Evolutionary conservation across 2,888 invertebrate species (phyloP).

Genomic region (Pseudococcus jackbeardsleyi): DNA sequence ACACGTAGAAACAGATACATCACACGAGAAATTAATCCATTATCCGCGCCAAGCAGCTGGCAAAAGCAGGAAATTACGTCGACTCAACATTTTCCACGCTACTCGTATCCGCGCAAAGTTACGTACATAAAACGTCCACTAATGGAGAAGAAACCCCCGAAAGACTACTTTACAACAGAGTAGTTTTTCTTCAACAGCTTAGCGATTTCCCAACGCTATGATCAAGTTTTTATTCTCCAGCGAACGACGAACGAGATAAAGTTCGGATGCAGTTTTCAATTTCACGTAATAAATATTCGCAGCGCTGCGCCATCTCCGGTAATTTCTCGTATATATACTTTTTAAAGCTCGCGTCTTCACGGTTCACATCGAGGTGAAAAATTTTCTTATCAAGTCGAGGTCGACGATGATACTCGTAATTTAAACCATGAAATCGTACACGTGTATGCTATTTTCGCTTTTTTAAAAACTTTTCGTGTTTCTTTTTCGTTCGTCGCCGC

Average conservation of each 20-base stretch:
- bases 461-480: slow-evolving; percentile 14
- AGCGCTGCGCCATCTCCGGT: background rate
- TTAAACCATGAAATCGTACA: slow-evolving; percentile 28
- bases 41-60: background rate
- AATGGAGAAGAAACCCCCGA: slow-evolving; percentile 5
- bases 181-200: slow-evolving; percentile 32
- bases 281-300: slow-evolving; percentile 27
- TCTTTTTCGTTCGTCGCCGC: background rate
- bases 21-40: background rate
- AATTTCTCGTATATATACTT: background rate
- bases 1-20: background rate
- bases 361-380: background rate
- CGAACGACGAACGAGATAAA: background rate
- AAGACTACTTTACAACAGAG: background rate
- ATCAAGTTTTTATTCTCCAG: slow-evolving; percentile 32
- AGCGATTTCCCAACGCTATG: slow-evolving; percentile 20
- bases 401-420: slow-evolving; percentile 14
- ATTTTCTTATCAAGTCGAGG: background rate
- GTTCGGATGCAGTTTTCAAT: slow-evolving; percentile 40
- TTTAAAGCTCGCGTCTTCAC: slow-evolving; percentile 14
- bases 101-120: background rate
- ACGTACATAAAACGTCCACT: background rate
- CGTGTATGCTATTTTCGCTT: slow-evolving; percentile 8
- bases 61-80: background rate
- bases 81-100: background rate